Percentiles rank a stretch among this genome's conserved stretches.
phyloP scores from a whole-genome alignment of 2,113 vertebrate species.

The Garra rufa region DNA sequence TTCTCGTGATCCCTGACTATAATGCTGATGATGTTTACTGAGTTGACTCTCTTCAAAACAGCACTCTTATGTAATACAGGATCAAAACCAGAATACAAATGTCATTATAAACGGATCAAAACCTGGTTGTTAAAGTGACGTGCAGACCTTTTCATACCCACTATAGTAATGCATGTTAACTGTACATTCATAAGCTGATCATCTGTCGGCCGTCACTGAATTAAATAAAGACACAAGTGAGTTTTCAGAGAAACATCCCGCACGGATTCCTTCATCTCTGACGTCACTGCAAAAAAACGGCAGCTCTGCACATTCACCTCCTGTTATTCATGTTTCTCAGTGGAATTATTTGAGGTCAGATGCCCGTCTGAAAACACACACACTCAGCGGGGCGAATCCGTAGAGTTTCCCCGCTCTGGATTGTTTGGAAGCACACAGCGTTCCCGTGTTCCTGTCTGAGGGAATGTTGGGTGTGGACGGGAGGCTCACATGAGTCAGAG shows the following conservation, averaged over 20 bases:
- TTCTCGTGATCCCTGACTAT: too few relatives aligned
- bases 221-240: neutral
- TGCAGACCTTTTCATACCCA: neutral
- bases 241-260: neutral
- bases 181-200: neutral
- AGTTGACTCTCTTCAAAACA: too few relatives aligned
- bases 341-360: neutral
- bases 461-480: slow-evolving; percentile 66
- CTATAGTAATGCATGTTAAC: neutral
- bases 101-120: too few relatives aligned
- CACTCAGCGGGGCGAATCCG: neutral
- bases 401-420: neutral
- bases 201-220: neutral
- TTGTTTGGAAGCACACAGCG: neutral
- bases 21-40: too few relatives aligned
- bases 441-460: slow-evolving; percentile 64
- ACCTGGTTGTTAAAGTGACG: neutral
- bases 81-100: too few relatives aligned
- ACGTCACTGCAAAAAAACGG: neutral
- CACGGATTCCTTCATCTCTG: neutral
- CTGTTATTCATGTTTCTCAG: neutral
- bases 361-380: neutral
- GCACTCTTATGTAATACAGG: too few relatives aligned
- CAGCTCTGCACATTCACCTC: neutral
- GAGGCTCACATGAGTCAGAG: slow-evolving; percentile 48